Evolutionary conservation across 1,140 invertebrate genomes (phyloP).

Genomic region (Drosophila baimaii): DNA sequence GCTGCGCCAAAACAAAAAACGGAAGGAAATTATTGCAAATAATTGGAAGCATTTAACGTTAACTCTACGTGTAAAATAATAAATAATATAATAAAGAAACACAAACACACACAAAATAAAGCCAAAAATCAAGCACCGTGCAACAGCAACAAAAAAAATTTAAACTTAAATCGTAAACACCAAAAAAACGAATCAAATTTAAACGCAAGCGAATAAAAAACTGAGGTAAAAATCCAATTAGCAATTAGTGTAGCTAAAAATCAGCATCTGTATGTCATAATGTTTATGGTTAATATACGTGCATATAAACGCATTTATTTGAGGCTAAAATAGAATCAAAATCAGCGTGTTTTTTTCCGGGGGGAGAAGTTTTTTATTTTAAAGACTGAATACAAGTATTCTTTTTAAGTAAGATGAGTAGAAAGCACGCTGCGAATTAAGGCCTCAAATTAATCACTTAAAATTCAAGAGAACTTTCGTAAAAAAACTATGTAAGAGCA

Average conservation of each 20-base stretch:
- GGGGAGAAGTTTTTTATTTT: conserved; percentile 58
- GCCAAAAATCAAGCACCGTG: conserved; percentile 73
- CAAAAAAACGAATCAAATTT: conserved; percentile 66
- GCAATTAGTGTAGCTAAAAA: conserved; percentile 65
- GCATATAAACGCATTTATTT: conserved; percentile 22
- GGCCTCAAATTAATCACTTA: conserved; percentile 9
- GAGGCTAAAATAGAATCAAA: conserved; percentile 48
- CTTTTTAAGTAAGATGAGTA: conserved; percentile 17
- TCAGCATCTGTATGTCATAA: conserved; percentile 45
- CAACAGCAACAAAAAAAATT: conserved; percentile 47
- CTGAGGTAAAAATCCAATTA: conserved; percentile 57
- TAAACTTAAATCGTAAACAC: conserved; percentile 39
- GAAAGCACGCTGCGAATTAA: conserved; percentile 6
- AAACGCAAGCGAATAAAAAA: conserved; percentile 56
- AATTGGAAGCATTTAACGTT: conserved; percentile 60
- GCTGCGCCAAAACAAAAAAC: conserved; percentile 37
- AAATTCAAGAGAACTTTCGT: conserved; percentile 19
- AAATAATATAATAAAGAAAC: conserved; percentile 60
- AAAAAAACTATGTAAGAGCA: conserved; percentile 31
- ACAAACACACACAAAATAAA: conserved; percentile 43
- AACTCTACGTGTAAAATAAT: conserved; percentile 72
- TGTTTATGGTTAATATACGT: conserved; percentile 13
- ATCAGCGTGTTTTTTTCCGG: conserved; percentile 19
- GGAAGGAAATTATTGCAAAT: conserved; percentile 72
- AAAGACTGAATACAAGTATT: conserved; percentile 62